Evolutionary conservation across 2,888 invertebrate species (phyloP).

Genomic region (Bibio marci): DNA sequence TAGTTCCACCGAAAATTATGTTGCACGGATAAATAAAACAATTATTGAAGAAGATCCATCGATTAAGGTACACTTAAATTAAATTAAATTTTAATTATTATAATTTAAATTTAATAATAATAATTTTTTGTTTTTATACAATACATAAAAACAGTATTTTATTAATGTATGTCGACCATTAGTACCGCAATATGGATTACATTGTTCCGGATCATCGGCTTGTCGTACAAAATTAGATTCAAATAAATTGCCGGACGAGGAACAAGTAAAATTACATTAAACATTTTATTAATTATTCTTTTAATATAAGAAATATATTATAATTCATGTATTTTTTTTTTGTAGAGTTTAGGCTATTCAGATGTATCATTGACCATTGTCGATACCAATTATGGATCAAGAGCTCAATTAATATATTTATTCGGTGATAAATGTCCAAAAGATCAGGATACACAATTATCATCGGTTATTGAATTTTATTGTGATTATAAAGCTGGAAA

Average conservation of each 20-base stretch:
- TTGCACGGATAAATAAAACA: slow-evolving; percentile 21
- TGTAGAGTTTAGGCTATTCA: slow-evolving; percentile 26
- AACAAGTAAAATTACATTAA: slow-evolving; percentile 18
- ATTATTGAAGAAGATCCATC: slow-evolving; percentile 17
- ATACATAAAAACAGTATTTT: slow-evolving; percentile 20
- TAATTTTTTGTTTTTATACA: slow-evolving; percentile 5
- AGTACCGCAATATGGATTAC: slow-evolving; percentile 25
- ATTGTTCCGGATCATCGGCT: slow-evolving; percentile 26
- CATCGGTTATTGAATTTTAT: slow-evolving; percentile 21
- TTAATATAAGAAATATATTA: slow-evolving; percentile 1
- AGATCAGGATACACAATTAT: slow-evolving; percentile 17
- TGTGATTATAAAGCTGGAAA: slow-evolving; percentile 23
- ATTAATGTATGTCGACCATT: slow-evolving; percentile 29
- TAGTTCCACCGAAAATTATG: slow-evolving; percentile 25
- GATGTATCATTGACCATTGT: slow-evolving; percentile 17
- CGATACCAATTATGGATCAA: slow-evolving; percentile 15
- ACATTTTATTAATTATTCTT: neutral
- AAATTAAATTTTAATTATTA: neutral
- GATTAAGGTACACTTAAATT: slow-evolving; percentile 19
- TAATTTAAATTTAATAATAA: neutral
- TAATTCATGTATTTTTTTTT: slow-evolving; percentile 5
- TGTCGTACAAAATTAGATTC: slow-evolving; percentile 17
- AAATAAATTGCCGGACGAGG: slow-evolving; percentile 21
- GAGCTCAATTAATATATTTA: slow-evolving; percentile 21
- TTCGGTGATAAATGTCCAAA: slow-evolving; percentile 21